These are phyloP conservation scores for Calephelis nemesis DNA, from an alignment of 1,140 invertebrate genomes.

Conservation along the genomic window DNA sequence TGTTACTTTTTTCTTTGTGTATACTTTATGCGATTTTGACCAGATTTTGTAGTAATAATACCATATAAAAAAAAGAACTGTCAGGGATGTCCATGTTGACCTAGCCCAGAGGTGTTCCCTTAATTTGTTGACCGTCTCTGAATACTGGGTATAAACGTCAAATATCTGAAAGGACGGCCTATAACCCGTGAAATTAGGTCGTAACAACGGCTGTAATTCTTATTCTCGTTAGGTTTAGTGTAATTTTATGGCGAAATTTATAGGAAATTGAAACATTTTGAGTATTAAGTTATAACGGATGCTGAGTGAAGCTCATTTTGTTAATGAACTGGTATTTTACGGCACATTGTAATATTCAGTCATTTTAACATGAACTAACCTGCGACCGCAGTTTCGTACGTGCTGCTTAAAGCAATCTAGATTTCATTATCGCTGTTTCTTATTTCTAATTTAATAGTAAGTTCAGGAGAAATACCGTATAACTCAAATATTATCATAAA, in stretches of 20 bases:
- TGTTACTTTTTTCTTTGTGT: no score
- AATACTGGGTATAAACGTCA: constrained; percentile 54
- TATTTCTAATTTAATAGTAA: no score
- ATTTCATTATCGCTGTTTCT: no score
- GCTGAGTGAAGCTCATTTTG: background rate
- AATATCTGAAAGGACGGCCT: constrained; percentile 50
- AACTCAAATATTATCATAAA: no score
- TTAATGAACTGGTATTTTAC: constrained; percentile 12
- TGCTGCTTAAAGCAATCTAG: no score
- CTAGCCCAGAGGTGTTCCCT: constrained; percentile 41
- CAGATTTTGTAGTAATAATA: no score
- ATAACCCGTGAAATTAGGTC: constrained; percentile 57
- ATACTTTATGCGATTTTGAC: no score
- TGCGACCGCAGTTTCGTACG: no score
- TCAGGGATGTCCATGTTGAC: constrained; percentile 29
- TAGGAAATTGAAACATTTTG: constrained; percentile 26
- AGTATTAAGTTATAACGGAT: constrained; percentile 6
- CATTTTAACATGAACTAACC: no score
- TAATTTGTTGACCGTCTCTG: constrained; percentile 64
- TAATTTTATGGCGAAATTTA: constrained; percentile 39
- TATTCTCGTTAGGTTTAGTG: constrained; percentile 42
- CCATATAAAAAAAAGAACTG: background rate
- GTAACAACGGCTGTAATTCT: constrained; percentile 42
- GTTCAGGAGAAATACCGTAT: no score
- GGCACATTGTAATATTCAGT: no score